phyloP scores from a whole-genome alignment of 1,140 invertebrate species.

The Sycophaga agraensis region DNA sequence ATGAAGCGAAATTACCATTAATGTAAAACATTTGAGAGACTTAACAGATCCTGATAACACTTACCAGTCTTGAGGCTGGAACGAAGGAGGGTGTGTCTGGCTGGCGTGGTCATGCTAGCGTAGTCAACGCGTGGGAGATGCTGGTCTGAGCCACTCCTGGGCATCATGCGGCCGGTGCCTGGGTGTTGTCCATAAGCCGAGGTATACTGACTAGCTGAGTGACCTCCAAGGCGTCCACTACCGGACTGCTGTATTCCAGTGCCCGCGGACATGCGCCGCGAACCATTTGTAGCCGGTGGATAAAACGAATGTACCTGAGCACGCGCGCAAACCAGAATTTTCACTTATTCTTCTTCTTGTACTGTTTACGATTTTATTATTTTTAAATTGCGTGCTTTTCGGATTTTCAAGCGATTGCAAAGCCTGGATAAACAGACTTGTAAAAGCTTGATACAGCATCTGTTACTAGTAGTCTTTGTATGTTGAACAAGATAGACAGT shows the following conservation, averaged over 20 bases:
- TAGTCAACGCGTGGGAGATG: slow-evolving; percentile 77
- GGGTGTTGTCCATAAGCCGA: slow-evolving; percentile 53
- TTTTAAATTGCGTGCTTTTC: too few relatives aligned
- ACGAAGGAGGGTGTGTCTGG: slow-evolving; percentile 72
- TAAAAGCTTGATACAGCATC: too few relatives aligned
- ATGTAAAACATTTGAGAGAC: not conserved
- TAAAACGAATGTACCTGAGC: slow-evolving; percentile 76
- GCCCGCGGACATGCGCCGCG: slow-evolving; percentile 62
- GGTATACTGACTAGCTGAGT: slow-evolving; percentile 45
- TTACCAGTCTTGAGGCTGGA: slow-evolving; percentile 73
- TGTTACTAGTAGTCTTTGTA: too few relatives aligned
- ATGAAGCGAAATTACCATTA: not conserved
- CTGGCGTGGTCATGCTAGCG: slow-evolving; percentile 66
- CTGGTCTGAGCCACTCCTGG: slow-evolving; percentile 81
- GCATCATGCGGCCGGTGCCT: slow-evolving; percentile 64
- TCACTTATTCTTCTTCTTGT: too few relatives aligned
- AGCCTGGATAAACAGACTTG: too few relatives aligned
- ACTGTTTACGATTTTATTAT: too few relatives aligned
- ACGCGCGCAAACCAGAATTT: too few relatives aligned
- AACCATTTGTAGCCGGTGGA: slow-evolving; percentile 59
- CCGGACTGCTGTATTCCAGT: slow-evolving; percentile 56
- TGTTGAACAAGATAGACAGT: too few relatives aligned
- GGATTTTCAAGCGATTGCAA: too few relatives aligned
- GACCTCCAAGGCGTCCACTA: slow-evolving; percentile 47
- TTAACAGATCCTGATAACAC: not conserved